A percentile compares a stretch with the other conserved stretches of the same genome.
Evolutionary conservation across 2,888 invertebrate genomes (phyloP).

Genomic region (Marasmarcha lunaedactyla): DNA sequence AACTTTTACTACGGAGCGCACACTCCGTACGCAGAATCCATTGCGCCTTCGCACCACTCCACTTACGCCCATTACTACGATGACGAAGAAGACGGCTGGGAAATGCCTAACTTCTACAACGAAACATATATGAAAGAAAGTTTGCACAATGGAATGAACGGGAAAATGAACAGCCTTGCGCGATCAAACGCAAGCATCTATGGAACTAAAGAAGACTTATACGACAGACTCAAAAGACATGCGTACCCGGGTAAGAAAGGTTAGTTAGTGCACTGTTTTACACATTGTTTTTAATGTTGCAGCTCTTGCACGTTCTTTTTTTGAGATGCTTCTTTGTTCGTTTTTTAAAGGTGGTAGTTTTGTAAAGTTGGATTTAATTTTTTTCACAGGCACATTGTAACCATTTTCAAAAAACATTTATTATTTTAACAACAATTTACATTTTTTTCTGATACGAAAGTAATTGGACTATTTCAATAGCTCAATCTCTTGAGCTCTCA

Average conservation of each 20-base stretch:
- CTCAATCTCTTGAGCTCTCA: too few species aligned
- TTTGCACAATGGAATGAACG: slow-evolving; percentile 85
- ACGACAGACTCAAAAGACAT: slow-evolving; percentile 94
- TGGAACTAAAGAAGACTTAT: slow-evolving; percentile 94
- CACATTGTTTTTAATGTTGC: slow-evolving; percentile 33
- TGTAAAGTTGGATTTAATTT: too few species aligned
- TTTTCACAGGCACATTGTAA: too few species aligned
- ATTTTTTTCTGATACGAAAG: too few species aligned
- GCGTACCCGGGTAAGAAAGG: slow-evolving; percentile 96
- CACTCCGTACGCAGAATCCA: slow-evolving; percentile 94
- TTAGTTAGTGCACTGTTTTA: slow-evolving; percentile 67
- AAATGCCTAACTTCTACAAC: slow-evolving; percentile 97
- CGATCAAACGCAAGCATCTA: slow-evolving; percentile 94
- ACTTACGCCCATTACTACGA: slow-evolving; percentile 96
- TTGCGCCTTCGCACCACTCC: slow-evolving; percentile 94
- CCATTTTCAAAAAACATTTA: too few species aligned
- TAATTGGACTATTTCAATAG: too few species aligned
- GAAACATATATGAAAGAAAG: slow-evolving; percentile 97
- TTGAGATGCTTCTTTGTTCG: background rate
- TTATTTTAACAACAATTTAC: too few species aligned
- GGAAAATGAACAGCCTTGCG: slow-evolving; percentile 93
- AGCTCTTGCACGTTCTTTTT: slow-evolving; percentile 21
- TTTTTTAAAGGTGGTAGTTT: too few species aligned
- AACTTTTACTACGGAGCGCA: slow-evolving; percentile 97
- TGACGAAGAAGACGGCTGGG: slow-evolving; percentile 96